phyloP scores from a whole-genome alignment of 2,888 invertebrate species.

The Drosophila prostipennis region DNA sequence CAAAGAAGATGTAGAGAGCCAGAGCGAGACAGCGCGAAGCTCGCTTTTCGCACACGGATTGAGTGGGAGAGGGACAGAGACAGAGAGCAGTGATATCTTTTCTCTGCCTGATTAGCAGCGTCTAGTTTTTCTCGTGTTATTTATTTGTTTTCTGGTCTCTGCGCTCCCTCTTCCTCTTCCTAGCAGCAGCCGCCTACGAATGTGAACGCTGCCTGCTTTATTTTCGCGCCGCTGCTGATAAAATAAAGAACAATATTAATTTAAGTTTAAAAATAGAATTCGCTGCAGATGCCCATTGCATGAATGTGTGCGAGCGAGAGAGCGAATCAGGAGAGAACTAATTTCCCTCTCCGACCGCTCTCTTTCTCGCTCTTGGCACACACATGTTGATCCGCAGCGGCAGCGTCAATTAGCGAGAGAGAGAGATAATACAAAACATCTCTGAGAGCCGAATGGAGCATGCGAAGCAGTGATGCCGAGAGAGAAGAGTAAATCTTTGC shows the following conservation, averaged over 20 bases:
- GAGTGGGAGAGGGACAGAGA: conserved; percentile 20
- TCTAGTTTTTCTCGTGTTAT: conserved; percentile 70
- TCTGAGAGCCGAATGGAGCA: conserved; percentile 6
- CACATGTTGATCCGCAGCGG: conserved; percentile 46
- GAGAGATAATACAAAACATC: conserved; percentile 6
- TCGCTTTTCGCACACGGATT: conserved; percentile 17
- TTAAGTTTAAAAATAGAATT: conserved; percentile 82
- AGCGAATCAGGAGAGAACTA: conserved; percentile 44
- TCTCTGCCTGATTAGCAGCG: conserved; percentile 68
- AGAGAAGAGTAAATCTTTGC: neutral
- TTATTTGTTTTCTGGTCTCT: conserved; percentile 72
- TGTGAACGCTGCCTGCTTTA: conserved; percentile 55
- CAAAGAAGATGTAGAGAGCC: conserved; percentile 32
- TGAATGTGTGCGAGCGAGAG: conserved; percentile 44
- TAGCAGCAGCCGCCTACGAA: conserved; percentile 56
- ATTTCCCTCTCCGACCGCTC: conserved; percentile 26
- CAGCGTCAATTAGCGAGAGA: conserved; percentile 24
- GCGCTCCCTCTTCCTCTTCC: conserved; percentile 15
- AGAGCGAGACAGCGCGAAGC: conserved; percentile 11
- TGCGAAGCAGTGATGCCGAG: conserved; percentile 14
- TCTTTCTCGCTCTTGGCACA: conserved; percentile 27
- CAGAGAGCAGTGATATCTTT: conserved; percentile 28
- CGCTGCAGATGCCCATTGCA: conserved; percentile 74
- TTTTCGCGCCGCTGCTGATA: conserved; percentile 77
- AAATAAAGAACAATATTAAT: conserved; percentile 82